These are phyloP conservation scores for Bombus breviceps DNA, from an alignment of 1,140 invertebrate species.

Conservation along the genomic window DNA sequence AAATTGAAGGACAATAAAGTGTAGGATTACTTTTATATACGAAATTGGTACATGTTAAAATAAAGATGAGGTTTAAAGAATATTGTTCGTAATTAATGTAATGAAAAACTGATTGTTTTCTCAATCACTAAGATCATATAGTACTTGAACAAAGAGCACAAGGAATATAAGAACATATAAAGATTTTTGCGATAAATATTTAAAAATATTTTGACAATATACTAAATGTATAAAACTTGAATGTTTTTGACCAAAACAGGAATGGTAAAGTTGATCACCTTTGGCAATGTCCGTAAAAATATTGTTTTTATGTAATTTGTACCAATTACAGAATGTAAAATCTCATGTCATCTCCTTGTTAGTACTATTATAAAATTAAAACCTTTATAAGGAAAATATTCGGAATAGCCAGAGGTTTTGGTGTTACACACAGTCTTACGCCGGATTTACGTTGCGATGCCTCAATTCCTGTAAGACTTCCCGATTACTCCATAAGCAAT, in stretches of 20 bases:
- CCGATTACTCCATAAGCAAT: slow-evolving; percentile 85
- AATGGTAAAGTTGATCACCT: neutral
- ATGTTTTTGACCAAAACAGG: neutral
- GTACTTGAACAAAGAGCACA: neutral
- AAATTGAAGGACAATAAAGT: neutral
- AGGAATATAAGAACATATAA: neutral
- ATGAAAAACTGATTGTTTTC: neutral
- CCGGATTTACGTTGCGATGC: slow-evolving; percentile 78
- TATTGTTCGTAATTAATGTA: neutral
- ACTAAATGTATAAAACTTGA: neutral
- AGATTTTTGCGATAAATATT: neutral
- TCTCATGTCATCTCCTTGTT: neutral
- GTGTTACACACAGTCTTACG: slow-evolving; percentile 79
- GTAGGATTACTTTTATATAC: neutral
- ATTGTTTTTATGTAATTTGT: neutral
- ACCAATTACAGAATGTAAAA: neutral
- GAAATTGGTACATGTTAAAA: neutral
- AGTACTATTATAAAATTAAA: neutral
- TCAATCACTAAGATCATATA: neutral
- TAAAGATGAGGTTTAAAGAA: neutral
- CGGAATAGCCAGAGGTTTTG: slow-evolving; percentile 61
- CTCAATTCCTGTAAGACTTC: slow-evolving; percentile 81
- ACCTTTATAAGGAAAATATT: neutral
- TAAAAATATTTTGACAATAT: neutral
- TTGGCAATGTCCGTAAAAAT: neutral